phyloP scores from a whole-genome alignment of 2,797 vertebrate species.

The Acanthurus tractus region DNA sequence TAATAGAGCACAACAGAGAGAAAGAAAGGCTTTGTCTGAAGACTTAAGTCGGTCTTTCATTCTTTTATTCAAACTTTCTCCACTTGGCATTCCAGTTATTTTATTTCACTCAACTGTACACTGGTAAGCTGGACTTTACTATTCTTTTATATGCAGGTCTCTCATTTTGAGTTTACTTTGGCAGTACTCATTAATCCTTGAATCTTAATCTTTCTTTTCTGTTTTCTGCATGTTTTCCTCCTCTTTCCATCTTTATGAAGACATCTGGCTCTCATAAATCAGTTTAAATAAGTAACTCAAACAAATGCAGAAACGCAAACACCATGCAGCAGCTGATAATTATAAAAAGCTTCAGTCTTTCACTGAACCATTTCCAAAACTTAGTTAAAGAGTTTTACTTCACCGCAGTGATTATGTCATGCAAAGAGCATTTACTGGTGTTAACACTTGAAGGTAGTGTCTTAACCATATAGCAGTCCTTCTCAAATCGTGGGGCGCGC shows the following conservation, averaged over 20 bases:
- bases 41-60: slow-evolving; percentile 48
- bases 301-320: slow-evolving; percentile 35
- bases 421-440: slow-evolving; percentile 28
- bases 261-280: slow-evolving; percentile 27
- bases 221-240: slow-evolving; percentile 9
- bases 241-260: slow-evolving; percentile 9
- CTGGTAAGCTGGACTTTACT: slow-evolving; percentile 36
- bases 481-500: too few relatives aligned
- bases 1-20: slow-evolving; percentile 28
- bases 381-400: slow-evolving; percentile 4
- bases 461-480: not conserved
- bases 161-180: slow-evolving; percentile 21
- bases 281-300: slow-evolving; percentile 21
- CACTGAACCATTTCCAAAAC: slow-evolving; percentile 17
- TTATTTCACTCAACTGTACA: slow-evolving; percentile 53
- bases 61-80: slow-evolving; percentile 46
- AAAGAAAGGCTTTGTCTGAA: slow-evolving; percentile 49
- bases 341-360: slow-evolving; percentile 25
- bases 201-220: slow-evolving; percentile 22
- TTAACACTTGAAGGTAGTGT: slow-evolving; percentile 15
- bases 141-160: slow-evolving; percentile 13
- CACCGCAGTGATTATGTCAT: slow-evolving; percentile 34
- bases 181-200: slow-evolving; percentile 6
- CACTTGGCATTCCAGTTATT: slow-evolving; percentile 52
- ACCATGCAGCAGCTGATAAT: slow-evolving; percentile 27